Conservation (phyloP, 2,113 vertebrate species). For the Nymphicus hollandicus region DNA sequence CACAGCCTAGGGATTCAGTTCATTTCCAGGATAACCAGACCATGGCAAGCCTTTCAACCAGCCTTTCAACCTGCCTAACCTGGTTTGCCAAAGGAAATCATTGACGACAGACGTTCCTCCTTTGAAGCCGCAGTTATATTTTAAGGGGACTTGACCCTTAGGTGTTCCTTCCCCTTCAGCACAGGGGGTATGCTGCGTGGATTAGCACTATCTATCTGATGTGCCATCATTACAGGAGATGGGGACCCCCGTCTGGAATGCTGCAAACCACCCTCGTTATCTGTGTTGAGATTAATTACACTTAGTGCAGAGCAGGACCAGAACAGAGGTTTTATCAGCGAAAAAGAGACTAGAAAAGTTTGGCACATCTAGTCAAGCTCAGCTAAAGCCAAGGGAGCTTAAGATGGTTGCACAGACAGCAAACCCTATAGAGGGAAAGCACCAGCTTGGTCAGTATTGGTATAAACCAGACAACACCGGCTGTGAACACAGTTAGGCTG, state of each 20-base stretch:
- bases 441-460: background rate
- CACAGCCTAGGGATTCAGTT: background rate
- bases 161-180: background rate
- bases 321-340: background rate
- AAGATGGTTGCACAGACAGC: background rate
- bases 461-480: background rate
- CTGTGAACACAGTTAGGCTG: background rate
- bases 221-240: background rate
- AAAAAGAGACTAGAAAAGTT: background rate
- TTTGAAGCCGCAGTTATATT: background rate
- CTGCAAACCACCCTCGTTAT: background rate
- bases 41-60: background rate
- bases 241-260: background rate
- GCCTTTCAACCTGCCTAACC: background rate
- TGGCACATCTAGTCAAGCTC: background rate
- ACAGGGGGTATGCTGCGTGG: background rate
- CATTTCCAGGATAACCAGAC: background rate
- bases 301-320: background rate
- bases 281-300: background rate
- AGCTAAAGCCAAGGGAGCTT: background rate
- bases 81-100: background rate
- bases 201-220: background rate
- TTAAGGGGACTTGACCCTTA: background rate
- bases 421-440: background rate
- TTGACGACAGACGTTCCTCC: accelerated